Evolutionary conservation across 2,888 invertebrate species (phyloP).

Genomic region (Rosalia funebris): DNA sequence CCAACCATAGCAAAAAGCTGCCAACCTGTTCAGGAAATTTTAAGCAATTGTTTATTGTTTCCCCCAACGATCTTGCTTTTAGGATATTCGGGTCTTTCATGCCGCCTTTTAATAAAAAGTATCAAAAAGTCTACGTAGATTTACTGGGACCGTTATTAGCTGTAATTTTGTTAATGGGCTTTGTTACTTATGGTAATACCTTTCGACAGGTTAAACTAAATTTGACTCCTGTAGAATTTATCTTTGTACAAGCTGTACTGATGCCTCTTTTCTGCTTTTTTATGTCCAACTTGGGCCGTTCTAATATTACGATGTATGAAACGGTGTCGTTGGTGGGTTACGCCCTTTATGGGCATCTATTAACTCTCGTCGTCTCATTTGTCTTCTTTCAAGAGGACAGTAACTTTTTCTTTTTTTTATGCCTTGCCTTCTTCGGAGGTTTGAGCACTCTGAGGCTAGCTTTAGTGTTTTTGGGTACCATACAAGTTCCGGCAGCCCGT

Average conservation of each 20-base stretch:
- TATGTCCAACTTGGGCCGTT: conserved; percentile 56
- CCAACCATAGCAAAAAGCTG: conserved; percentile 27
- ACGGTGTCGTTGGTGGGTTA: conserved; percentile 64
- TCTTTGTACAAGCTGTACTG: conserved; percentile 56
- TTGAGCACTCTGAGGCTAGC: conserved; percentile 64
- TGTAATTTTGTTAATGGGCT: conserved; percentile 55
- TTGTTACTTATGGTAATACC: conserved; percentile 61
- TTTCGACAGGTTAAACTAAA: conserved; percentile 54
- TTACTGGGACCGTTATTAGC: conserved; percentile 63
- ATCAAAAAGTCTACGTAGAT: conserved; percentile 61
- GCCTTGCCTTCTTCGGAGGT: conserved; percentile 64
- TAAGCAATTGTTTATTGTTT: conserved; percentile 54
- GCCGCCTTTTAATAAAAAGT: conserved; percentile 59
- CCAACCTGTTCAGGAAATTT: conserved; percentile 31
- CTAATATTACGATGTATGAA: conserved; percentile 59
- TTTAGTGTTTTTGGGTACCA: conserved; percentile 63
- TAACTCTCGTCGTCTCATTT: conserved; percentile 62
- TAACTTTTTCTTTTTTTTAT: conserved; percentile 64
- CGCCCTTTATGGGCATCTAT: conserved; percentile 64
- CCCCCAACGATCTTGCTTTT: conserved; percentile 56
- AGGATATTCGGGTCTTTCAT: conserved; percentile 62
- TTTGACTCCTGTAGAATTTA: conserved; percentile 57
- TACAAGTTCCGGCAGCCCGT: conserved; percentile 63
- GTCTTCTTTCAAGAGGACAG: conserved; percentile 62
- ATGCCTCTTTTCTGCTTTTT: conserved; percentile 60